Evolutionary conservation across 2,113 vertebrate genomes (phyloP), one percentile per base, ranked within the genome.

Genomic region (Carassius auratus): DNA sequence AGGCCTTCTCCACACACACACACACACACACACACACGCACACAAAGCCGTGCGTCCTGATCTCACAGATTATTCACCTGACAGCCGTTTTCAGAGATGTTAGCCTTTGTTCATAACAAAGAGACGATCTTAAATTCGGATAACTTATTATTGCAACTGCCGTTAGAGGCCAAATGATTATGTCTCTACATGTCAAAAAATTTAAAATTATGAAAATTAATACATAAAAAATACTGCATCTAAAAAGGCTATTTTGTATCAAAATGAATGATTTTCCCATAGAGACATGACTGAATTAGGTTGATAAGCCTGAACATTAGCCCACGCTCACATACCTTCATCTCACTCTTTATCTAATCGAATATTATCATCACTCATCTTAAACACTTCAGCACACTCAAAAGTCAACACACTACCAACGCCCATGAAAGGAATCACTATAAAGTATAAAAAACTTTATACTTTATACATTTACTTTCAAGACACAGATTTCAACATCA

Each of bases 251-350:
- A 75, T 75, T n/a, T 45, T 75, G n/a, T 75, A 15, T 45, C 33
- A 21, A 21, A 59, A n/a, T 59, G 0, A 59, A 0, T 33, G 33
- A 10, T 21, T 55, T 17, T 15, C 26, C 8, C 76, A 38, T 38
- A 1, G 3, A 61, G 55, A 38, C 59, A 78, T 9, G 2, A 21
- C 2, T 8, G 3, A 77, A 33, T 9, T 13, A 21, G 17, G n/a
- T 50, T 48, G 48, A 45, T 84, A 89, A 86, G 71, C 85, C 85
- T 90, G 89, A 87, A 85, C 87, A 48, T 88, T 87, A 86, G 83
- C 87, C 89, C 73, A 42, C 5, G 55, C 13, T 38, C n/a, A 17
- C 23, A 50, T 15, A 62, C 48, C 23, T 62, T 75, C 45, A 55
- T 55, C 33, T 52, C 57, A 42, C n/a, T 69, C 36, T 69, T 85